These are phyloP conservation scores for Trichogramma pretiosum DNA, from an alignment of 1,140 invertebrate species.

Conservation along the genomic window DNA sequence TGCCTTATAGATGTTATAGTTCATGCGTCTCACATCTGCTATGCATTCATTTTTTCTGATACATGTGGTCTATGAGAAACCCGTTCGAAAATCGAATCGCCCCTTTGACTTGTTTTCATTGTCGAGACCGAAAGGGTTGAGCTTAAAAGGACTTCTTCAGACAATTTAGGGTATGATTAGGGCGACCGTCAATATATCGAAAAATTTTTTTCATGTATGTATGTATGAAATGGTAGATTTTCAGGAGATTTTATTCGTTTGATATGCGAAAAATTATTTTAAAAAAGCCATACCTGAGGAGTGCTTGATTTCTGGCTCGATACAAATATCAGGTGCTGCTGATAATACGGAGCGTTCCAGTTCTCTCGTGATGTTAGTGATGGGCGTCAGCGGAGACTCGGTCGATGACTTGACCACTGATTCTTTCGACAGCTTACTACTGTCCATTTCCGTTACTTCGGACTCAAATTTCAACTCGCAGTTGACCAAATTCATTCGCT, in stretches of 20 bases:
- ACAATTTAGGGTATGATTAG: conserved; percentile 1
- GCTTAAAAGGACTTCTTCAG: no score
- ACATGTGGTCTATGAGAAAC: no score
- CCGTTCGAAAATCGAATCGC: neutral
- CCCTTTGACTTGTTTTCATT: neutral
- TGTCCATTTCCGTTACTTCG: conserved; percentile 6
- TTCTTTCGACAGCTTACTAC: neutral
- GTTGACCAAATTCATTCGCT: neutral
- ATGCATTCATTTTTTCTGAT: no score
- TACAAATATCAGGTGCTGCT: no score
- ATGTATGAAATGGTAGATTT: no score
- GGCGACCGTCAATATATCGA: neutral
- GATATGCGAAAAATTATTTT: no score
- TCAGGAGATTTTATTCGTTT: no score
- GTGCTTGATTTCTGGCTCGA: no score
- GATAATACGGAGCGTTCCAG: conserved; percentile 9
- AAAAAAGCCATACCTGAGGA: no score
- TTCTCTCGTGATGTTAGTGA: conserved; percentile 2
- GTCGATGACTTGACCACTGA: neutral
- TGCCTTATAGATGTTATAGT: no score
- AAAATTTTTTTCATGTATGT: no score
- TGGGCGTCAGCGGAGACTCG: conserved; percentile 5
- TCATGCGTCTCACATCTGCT: no score
- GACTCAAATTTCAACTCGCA: neutral
- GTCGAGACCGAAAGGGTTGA: neutral